Conservation (phyloP, 2,113 vertebrate genomes). For the Hemiscyllium ocellatum region DNA sequence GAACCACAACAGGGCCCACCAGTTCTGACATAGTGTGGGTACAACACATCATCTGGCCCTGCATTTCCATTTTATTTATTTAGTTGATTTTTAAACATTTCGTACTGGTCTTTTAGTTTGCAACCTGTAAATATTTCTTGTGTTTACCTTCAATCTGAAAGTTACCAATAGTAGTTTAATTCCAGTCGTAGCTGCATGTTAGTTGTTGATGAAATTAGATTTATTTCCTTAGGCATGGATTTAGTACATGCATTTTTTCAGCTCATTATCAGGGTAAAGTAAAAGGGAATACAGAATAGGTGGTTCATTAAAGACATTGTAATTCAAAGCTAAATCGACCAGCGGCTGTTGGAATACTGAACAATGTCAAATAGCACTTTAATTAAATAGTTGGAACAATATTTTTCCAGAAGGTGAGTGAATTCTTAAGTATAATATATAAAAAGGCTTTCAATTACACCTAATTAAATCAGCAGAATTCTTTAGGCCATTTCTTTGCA, state of each 20-base stretch:
- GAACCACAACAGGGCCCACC: no score
- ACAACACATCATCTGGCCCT: no score
- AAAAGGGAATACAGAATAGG: neutral
- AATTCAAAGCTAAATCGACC: neutral
- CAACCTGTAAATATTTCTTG: no score
- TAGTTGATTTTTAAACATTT: no score
- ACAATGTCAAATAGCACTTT: neutral
- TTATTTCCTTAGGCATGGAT: no score
- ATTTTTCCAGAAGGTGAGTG: neutral
- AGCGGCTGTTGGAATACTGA: neutral
- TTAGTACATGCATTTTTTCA: neutral
- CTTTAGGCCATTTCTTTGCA: constrained; percentile 11
- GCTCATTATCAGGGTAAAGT: neutral
- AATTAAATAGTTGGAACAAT: neutral
- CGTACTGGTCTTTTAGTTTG: no score
- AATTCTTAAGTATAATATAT: neutral
- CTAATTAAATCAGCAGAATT: constrained; percentile 15
- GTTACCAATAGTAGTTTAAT: neutral
- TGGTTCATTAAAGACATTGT: neutral
- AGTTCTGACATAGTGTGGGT: no score
- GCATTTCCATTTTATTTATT: no score
- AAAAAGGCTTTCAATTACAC: neutral
- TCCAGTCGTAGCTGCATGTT: neutral
- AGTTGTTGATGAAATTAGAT: neutral
- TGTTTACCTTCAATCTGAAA: no score